Evolutionary conservation across 2,888 invertebrate species (phyloP), one percentile per base, ranked within the genome.

Genomic region (Digitonthophagus gazella): DNA sequence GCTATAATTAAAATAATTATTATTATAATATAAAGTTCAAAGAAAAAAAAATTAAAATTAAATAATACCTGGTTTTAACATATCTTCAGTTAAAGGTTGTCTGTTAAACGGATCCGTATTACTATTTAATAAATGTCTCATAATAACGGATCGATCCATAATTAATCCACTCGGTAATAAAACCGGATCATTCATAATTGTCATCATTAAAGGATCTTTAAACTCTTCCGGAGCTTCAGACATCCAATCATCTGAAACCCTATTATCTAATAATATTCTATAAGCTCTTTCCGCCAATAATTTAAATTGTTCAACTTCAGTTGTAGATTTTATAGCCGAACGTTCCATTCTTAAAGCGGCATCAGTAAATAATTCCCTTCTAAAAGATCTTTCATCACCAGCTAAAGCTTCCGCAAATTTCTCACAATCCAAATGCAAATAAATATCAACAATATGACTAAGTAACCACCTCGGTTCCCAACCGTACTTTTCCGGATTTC

Each of bases 81-180:
- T 95, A 78, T 96, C 96, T 83, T 97, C 97, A 8, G 93, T 94
- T 58, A 99, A 89, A 14, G 94, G 93, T 82, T 97, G 97, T 71
- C 99, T 87, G 83, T 97, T 98, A 85, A 99, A 99, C 0, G 99
- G 99, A 86, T 99, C 98, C 0, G 97, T 98, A 77, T 92, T 93
- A 78, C 97, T 97, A 84, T 98, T 98, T 76, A 98, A 87, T 78
- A 98, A 86, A 84, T 98, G 98, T 72, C 97, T 88, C 80, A 95
- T 88, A 72, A 98, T 98, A 75, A 97, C 94, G 28, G 96, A 89
- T 71, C 97, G 88, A 83, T 98, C 97, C 96, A 98, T 97, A 18
- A 97, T 89, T 76, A 80, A 84, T 71, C 96, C 96, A 71, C 96
- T 95, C 1, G 97, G 97, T 77, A 98, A 85, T 72, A 91, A 85